A percentile compares a stretch with the other conserved stretches of the same genome.
Evolutionary conservation across 2,888 invertebrate genomes (phyloP).

Genomic region (Mechanitis mazaeus): DNA sequence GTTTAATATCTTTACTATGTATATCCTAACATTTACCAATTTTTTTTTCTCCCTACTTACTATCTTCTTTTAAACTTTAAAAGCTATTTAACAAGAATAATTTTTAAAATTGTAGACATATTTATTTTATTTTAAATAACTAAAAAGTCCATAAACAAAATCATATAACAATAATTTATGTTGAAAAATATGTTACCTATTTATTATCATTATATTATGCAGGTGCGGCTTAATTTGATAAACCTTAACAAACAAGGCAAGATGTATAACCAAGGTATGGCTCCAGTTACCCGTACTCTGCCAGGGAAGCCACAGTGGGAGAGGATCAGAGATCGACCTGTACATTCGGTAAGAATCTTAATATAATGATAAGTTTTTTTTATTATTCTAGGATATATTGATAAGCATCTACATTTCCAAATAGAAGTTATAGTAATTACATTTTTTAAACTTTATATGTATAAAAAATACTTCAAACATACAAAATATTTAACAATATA

Average conservation of each 20-base stretch:
- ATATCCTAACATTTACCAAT: too few species aligned
- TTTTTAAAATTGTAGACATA: too few species aligned
- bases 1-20: too few species aligned
- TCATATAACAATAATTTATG: too few species aligned
- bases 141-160: not conserved
- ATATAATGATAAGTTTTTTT: too few species aligned
- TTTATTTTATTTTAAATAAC: not conserved
- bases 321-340: slow-evolving; percentile 86
- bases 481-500: not conserved
- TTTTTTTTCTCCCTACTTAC: too few species aligned
- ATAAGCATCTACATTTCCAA: too few species aligned
- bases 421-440: too few species aligned
- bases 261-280: slow-evolving; percentile 94
- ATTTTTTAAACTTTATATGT: too few species aligned
- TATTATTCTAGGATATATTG: too few species aligned
- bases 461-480: not conserved
- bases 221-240: slow-evolving; percentile 88
- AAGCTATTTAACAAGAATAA: too few species aligned
- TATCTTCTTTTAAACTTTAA: too few species aligned
- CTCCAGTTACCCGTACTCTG: slow-evolving; percentile 84
- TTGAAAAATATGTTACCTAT: not conserved
- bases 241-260: slow-evolving; percentile 93
- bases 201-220: slow-evolving; percentile 29
- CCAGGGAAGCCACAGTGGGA: slow-evolving; percentile 91
- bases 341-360: slow-evolving; percentile 78